Base-by-base conservation (phyloP, 2,113 vertebrate species). In the Lagopus muta region DNA sequence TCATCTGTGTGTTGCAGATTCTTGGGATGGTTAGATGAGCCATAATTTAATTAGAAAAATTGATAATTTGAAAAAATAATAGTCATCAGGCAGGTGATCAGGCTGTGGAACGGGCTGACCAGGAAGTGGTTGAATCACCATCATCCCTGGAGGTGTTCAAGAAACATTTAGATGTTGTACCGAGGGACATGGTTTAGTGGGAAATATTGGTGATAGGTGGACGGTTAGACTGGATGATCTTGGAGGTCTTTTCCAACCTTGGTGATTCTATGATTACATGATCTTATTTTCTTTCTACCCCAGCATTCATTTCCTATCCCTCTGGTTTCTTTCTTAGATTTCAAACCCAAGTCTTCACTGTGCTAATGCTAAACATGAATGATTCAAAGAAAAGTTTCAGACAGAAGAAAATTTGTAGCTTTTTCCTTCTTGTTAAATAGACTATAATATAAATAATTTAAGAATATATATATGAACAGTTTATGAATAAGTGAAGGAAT, bases 241-340 rank as follows among this genome's bases (percentile, higher is more conserved):
- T 54, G 27, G 52, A 54, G 13, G 14, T 28, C 52, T 54, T 54
- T 50, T 54, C 27, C 52, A 54, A 28, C 52, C 27, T 54, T 54
- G 52, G 52, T 54, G 52, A 54, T 54, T 54, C 27, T 54, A 54
- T 54, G 27, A 28, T 54, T 54, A 27, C 28, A 55, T 30, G 28
- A 55, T 55, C 28, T 55, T 32, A 69, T 60, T 78, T 27, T 78
- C 36, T 58, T 24, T 85, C 66, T 50, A 2, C 40, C n/a, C 11
- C 24, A 38, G 18, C 8, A 55, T 60, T 72, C 0, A 0, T 6
- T 6, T 65, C 24, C n/a, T 75, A 18, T 15, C 4, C 75, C 7
- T 64, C 34, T 54, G 28, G 5, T 10, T 50, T 79, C 54, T 55
- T 64, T 24, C 5, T 72, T 54, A 54, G 4, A 3, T 57, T 74